Percentiles rank a stretch among this genome's conserved stretches.
Evolutionary conservation across 2,113 vertebrate species (phyloP).

Genomic region (Microtus pennsylvanicus): DNA sequence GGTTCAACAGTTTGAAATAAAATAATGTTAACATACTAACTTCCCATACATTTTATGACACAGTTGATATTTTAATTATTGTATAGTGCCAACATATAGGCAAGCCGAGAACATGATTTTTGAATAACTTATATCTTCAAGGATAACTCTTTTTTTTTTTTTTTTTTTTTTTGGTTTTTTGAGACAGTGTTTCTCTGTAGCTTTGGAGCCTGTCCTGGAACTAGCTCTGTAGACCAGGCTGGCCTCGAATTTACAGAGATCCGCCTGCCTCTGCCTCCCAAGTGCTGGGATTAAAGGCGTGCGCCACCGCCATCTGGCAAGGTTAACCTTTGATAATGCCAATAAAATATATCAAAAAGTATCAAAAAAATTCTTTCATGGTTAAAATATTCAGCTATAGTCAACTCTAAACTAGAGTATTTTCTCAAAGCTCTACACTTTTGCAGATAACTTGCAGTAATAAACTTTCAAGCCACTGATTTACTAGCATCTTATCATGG

Average conservation of each 20-base stretch:
- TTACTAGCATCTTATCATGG: conserved; percentile 51
- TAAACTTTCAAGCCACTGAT: conserved; percentile 18
- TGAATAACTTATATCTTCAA: neutral
- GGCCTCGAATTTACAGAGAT: too few species aligned
- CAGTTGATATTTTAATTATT: conserved; percentile 43
- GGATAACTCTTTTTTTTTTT: neutral
- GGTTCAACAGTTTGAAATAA: conserved; percentile 36
- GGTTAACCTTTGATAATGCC: conserved; percentile 9
- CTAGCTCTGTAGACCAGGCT: too few species aligned
- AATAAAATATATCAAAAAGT: neutral
- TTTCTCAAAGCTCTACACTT: conserved; percentile 61
- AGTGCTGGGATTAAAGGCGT: too few species aligned
- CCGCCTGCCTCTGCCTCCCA: too few species aligned
- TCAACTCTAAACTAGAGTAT: conserved; percentile 49
- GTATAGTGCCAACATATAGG: conserved; percentile 30
- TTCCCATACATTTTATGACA: conserved; percentile 23
- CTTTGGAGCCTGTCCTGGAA: too few species aligned
- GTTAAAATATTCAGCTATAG: conserved; percentile 8
- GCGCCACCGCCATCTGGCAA: neutral
- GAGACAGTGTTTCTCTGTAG: too few species aligned
- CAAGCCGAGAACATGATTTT: conserved; percentile 37
- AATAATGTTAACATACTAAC: conserved; percentile 27
- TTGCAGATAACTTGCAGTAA: conserved; percentile 8
- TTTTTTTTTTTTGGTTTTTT: too few species aligned
- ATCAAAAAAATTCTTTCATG: neutral